Evolutionary conservation across 1,140 invertebrate genomes (phyloP), one percentile per base, ranked within the genome.

Genomic region (Rhyacophila brunnea): DNA sequence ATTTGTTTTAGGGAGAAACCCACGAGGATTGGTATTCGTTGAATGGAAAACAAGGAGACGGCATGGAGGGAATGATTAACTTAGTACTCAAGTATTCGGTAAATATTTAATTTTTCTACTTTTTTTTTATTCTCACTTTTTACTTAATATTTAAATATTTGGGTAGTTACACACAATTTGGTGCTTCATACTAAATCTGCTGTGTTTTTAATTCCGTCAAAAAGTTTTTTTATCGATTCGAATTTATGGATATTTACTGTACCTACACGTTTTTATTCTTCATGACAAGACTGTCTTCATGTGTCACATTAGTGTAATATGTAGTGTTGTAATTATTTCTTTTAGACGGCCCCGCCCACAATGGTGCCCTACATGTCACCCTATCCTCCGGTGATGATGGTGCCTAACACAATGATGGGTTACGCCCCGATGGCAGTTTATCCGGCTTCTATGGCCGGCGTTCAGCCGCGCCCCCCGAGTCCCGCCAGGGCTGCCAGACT

Each of bases 21-120:
- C 85, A 90, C 60, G 95, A 98, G 77, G 92, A 96, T 69, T 98
- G 95, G 94, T 95, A 90, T 73, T 85, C 87, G 14, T 77, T 98
- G 43, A 93, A 84, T 77, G 94, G 94, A 18, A 93, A 93, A 72
- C 92, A 94, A 74, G 96, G 96, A 7, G 93, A 97, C 58, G 90
- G 88, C 51, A 85, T 91, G 70, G 96, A 98, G 78, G 96, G 96
- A 32, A 86, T 86, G 81, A 85, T 91, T 60, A 88, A 90, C 75
- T 73, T 90, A 38, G 87, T 90, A 50, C 78, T 90, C 17, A 89
- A 85, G 70, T 90, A 87, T 70, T 84, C 87, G 62, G 91, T 95
- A 81, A 85, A 82, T 80, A 60, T 28, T 28, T n/a, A n/a, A n/a
- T n/a, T n/a, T n/a, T n/a, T n/a, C n/a, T n/a, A n/a, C n/a, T n/a